phyloP scores from a whole-genome alignment of 92 coral and sea anemone genomes.

The Muricea muricata region DNA sequence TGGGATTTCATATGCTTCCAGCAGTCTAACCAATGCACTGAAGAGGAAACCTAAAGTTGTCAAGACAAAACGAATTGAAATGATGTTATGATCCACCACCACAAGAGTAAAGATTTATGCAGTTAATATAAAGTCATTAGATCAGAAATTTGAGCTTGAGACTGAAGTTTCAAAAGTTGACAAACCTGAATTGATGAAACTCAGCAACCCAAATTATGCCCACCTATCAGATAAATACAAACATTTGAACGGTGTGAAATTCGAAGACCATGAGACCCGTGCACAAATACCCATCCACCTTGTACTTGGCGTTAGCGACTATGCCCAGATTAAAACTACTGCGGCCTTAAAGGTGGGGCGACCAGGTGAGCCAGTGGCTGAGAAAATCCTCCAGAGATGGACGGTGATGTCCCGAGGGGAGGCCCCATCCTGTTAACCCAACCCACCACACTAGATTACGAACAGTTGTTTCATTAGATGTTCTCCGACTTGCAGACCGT shows the following conservation, averaged over 20 bases:
- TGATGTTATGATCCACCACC: constrained; percentile 22
- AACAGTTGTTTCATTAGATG: constrained; percentile 68
- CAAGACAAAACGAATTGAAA: constrained; percentile 12
- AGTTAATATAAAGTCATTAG: constrained; percentile 33
- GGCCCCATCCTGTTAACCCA: constrained; percentile 58
- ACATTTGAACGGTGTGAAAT: constrained; percentile 59
- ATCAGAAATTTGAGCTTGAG: constrained; percentile 44
- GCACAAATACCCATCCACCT: constrained; percentile 14
- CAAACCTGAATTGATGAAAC: constrained; percentile 46
- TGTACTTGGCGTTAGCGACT: constrained; percentile 34
- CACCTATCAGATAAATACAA: constrained; percentile 40
- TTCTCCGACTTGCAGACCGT: constrained; percentile 61
- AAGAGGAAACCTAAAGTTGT: constrained; percentile 42
- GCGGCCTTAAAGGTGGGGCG: constrained; percentile 28
- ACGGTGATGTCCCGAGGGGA: constrained; percentile 61
- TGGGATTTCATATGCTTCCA: constrained; percentile 64
- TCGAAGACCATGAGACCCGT: constrained; percentile 25
- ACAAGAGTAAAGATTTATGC: constrained; percentile 43
- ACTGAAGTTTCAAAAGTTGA: constrained; percentile 42
- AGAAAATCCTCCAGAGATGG: constrained; percentile 49
- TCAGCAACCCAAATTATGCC: too few relatives aligned
- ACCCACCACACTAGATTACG: constrained; percentile 54
- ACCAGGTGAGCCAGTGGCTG: constrained; percentile 31
- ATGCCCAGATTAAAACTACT: constrained; percentile 25
- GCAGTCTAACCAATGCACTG: constrained; percentile 40